phyloP scores from a whole-genome alignment of 2,113 vertebrate genomes.

The Pholis gunnellus region DNA sequence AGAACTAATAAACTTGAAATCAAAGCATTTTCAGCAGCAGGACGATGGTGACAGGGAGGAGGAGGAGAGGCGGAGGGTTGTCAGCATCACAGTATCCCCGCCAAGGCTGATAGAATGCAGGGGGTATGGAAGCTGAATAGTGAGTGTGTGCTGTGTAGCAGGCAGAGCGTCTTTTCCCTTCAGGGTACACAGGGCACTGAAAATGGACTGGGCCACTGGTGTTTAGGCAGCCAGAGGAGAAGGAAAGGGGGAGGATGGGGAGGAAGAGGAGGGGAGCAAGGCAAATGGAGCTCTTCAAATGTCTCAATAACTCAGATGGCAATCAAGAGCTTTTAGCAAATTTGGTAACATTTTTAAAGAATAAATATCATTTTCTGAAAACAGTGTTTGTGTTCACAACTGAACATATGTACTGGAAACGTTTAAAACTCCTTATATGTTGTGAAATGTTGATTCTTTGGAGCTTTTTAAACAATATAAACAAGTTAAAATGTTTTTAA shows the following conservation, averaged over 20 bases:
- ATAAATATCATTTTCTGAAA: not conserved
- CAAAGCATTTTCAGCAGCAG: constrained; percentile 14
- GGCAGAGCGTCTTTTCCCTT: constrained; percentile 28
- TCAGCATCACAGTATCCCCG: not conserved
- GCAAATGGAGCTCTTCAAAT: not conserved
- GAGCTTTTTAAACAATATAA: not conserved
- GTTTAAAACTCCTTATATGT: not conserved
- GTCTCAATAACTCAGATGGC: not conserved
- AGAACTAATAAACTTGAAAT: constrained; percentile 24
- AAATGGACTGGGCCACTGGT: constrained; percentile 21
- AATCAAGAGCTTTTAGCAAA: not conserved
- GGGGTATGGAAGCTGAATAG: constrained; percentile 12
- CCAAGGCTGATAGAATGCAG: constrained; percentile 16
- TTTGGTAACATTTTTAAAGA: not conserved
- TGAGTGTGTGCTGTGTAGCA: constrained; percentile 19
- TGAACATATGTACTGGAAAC: not conserved
- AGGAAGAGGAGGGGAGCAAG: not conserved
- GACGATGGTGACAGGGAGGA: constrained; percentile 24
- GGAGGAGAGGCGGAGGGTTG: constrained; percentile 13
- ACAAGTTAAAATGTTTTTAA: not conserved
- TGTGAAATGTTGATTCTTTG: not conserved
- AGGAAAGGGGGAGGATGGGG: not conserved
- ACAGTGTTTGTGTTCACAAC: not conserved
- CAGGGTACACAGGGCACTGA: not conserved
- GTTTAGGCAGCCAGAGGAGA: constrained; percentile 8